Evolutionary conservation across 2,113 vertebrate species (phyloP).

Genomic region (Python bivittatus): DNA sequence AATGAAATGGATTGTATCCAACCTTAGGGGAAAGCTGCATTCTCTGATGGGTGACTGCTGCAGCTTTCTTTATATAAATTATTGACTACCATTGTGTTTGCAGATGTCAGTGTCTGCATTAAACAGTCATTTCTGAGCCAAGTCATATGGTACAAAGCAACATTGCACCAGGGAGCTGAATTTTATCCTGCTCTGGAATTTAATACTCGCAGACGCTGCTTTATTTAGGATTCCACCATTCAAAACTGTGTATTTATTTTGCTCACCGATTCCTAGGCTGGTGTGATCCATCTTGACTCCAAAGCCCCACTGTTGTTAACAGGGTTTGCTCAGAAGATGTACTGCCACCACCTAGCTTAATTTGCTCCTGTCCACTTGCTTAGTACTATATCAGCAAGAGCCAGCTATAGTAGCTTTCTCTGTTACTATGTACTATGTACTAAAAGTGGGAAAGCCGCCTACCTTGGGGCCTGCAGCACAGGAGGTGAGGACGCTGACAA

Average conservation of each 20-base stretch:
- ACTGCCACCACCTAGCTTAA: background rate
- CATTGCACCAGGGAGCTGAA: background rate
- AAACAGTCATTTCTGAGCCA: background rate
- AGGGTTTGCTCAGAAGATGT: background rate
- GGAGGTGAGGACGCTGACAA: background rate
- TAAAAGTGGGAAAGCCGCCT: background rate
- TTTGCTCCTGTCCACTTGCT: background rate
- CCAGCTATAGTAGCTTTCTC: background rate
- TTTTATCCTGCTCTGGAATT: background rate
- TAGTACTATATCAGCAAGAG: background rate
- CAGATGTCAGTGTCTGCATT: constrained; percentile 18
- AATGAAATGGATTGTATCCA: constrained; percentile 3
- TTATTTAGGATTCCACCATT: background rate
- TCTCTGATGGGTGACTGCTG: background rate
- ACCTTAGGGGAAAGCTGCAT: background rate
- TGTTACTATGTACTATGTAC: background rate
- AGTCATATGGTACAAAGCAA: background rate
- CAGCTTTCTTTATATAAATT: constrained; percentile 8
- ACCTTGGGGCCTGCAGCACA: background rate
- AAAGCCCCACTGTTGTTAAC: background rate
- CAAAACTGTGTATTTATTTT: background rate
- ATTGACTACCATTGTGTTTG: fast-evolving
- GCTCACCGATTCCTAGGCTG: background rate
- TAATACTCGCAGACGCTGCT: background rate
- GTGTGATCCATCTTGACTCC: no score